Conservation (phyloP, 2,888 invertebrate genomes). For the Ischnus inquisitorius region DNA sequence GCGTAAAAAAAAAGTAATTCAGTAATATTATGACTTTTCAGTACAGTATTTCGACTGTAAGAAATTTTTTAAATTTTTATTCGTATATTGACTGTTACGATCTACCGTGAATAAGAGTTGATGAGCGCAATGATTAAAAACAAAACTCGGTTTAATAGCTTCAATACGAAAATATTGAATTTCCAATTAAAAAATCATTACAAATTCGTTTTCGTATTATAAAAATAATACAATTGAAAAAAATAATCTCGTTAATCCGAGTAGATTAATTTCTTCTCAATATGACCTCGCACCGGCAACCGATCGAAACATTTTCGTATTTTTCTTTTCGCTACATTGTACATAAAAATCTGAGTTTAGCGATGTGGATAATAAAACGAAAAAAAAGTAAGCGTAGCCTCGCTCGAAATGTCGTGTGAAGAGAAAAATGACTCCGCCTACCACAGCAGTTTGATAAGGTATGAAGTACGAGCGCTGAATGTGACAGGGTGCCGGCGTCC, state of each 20-base stretch:
- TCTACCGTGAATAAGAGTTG: no score
- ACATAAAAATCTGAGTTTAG: neutral
- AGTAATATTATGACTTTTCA: no score
- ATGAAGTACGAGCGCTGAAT: constrained; percentile 69
- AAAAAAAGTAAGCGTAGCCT: constrained; percentile 26
- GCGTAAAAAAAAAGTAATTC: no score
- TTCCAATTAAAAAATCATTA: no score
- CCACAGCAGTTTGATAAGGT: constrained; percentile 65
- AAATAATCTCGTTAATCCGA: neutral
- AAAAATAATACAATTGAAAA: neutral
- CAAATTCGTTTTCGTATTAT: no score
- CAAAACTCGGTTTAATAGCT: no score
- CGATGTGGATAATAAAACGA: neutral
- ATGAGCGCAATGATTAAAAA: no score
- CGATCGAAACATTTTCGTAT: neutral
- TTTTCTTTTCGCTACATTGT: neutral
- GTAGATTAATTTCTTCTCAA: neutral
- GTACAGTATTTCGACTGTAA: no score
- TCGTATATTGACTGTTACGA: no score
- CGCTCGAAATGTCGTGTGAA: constrained; percentile 40
- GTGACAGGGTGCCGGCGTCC: constrained; percentile 62
- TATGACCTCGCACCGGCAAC: neutral
- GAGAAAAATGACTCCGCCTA: constrained; percentile 60
- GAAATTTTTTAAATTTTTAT: no score
- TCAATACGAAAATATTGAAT: no score